These are phyloP conservation scores for Anniella stebbinsi DNA, from an alignment of 2,797 vertebrate species.

Conservation along the genomic window DNA sequence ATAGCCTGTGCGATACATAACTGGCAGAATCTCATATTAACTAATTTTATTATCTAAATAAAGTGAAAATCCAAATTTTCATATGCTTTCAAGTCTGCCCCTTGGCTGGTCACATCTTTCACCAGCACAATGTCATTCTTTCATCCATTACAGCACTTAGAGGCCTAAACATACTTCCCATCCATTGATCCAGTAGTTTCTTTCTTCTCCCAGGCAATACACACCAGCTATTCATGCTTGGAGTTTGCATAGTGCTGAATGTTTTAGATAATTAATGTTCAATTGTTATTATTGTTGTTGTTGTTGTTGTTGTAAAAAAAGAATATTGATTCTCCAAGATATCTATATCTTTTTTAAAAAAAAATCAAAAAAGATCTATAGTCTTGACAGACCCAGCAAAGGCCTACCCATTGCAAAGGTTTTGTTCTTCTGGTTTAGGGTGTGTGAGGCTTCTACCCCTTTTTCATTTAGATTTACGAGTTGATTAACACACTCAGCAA, in stretches of 20 bases:
- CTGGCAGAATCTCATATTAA: background rate
- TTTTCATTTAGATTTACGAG: constrained; percentile 30
- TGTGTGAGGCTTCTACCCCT: background rate
- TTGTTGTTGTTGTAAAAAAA: too few relatives aligned
- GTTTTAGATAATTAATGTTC: background rate
- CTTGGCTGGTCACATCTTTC: background rate
- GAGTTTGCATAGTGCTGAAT: background rate
- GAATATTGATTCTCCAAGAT: background rate
- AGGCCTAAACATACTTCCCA: background rate
- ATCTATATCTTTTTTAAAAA: background rate
- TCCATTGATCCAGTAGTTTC: background rate
- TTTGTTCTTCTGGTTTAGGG: background rate
- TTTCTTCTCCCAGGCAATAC: background rate
- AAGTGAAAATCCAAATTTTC: background rate
- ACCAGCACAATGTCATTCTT: background rate
- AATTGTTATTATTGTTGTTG: too few relatives aligned
- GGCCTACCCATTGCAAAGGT: background rate
- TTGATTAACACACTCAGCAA: constrained; percentile 15
- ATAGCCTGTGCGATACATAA: too few relatives aligned
- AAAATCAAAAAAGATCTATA: background rate
- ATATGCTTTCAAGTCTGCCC: background rate
- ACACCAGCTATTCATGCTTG: background rate
- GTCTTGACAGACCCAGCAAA: background rate
- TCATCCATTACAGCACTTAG: background rate
- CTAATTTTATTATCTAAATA: background rate